Conservation (phyloP, 2,113 vertebrate species). For the Protobothrops mucrosquamatus region DNA sequence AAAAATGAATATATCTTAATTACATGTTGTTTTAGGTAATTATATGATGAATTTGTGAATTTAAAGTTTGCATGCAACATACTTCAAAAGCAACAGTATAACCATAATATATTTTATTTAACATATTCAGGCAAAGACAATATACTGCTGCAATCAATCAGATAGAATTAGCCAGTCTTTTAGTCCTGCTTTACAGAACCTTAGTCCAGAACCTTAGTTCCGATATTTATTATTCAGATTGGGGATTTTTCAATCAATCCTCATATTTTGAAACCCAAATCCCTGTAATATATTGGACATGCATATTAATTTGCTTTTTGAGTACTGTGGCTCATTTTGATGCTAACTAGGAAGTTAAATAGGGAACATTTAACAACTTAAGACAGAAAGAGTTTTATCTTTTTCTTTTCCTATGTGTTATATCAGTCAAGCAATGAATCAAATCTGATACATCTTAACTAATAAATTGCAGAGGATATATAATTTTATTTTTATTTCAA, state of each 20-base stretch:
- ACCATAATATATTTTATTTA: not conserved
- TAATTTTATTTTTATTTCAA: not conserved
- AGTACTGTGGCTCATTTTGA: not conserved
- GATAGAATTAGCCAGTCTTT: not conserved
- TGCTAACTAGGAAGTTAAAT: not conserved
- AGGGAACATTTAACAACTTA: not conserved
- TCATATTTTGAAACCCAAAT: not conserved
- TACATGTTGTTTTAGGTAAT: constrained; percentile 30
- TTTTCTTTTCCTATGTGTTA: not conserved
- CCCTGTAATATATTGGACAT: not conserved
- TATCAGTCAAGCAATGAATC: not conserved
- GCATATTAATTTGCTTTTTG: not conserved
- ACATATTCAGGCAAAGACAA: not conserved
- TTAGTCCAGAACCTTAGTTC: no score
- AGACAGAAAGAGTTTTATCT: not conserved
- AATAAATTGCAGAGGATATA: not conserved
- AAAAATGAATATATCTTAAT: constrained; percentile 24
- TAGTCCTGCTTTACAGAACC: not conserved
- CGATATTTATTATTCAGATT: not conserved
- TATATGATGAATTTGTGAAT: constrained; percentile 35
- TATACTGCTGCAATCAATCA: not conserved
- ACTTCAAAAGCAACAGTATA: not conserved
- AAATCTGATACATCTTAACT: not conserved
- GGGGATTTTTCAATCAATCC: not conserved
- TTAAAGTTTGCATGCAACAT: constrained; percentile 21